These are phyloP conservation scores for Chlorops oryzae DNA, from an alignment of 1,140 invertebrate genomes.

Conservation along the genomic window DNA sequence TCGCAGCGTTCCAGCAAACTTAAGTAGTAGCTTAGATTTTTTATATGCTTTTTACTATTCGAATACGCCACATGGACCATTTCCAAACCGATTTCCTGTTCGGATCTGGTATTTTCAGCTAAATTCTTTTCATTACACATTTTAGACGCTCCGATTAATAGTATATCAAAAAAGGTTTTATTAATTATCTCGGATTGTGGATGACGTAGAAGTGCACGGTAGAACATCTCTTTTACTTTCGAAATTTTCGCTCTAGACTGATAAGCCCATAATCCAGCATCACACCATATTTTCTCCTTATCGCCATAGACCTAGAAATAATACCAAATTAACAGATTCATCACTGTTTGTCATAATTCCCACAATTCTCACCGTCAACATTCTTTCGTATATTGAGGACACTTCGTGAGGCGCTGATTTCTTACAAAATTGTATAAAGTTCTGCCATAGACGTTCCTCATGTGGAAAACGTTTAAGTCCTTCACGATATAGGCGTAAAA, in stretches of 20 bases:
- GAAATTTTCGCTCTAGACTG: conserved; percentile 28
- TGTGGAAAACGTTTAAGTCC: conserved; percentile 29
- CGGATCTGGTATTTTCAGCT: conserved; percentile 25
- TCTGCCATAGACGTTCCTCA: conserved; percentile 31
- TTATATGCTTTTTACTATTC: conserved; percentile 33
- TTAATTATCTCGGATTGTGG: conserved; percentile 25
- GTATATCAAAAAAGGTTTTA: conserved; percentile 36
- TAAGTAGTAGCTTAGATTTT: conserved; percentile 29
- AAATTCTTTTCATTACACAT: conserved; percentile 20
- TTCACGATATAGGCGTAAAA: conserved; percentile 35
- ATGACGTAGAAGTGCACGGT: conserved; percentile 37
- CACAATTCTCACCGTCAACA: conserved; percentile 36
- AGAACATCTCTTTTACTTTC: conserved; percentile 29
- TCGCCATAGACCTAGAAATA: conserved; percentile 33
- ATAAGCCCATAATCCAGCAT: conserved; percentile 36
- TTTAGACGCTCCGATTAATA: conserved; percentile 27
- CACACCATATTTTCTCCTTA: conserved; percentile 28
- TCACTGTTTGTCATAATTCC: too few species aligned
- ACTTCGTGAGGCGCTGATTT: conserved; percentile 31
- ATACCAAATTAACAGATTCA: too few species aligned
- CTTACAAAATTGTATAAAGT: conserved; percentile 37
- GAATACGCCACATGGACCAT: conserved; percentile 33
- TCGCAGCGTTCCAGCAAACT: conserved; percentile 31
- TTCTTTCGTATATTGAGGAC: conserved; percentile 40
- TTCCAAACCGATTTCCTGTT: conserved; percentile 32